Percentiles rank a stretch among this genome's conserved stretches.
Conservation (phyloP, 2,888 invertebrate species). For the Euclidia mi region DNA sequence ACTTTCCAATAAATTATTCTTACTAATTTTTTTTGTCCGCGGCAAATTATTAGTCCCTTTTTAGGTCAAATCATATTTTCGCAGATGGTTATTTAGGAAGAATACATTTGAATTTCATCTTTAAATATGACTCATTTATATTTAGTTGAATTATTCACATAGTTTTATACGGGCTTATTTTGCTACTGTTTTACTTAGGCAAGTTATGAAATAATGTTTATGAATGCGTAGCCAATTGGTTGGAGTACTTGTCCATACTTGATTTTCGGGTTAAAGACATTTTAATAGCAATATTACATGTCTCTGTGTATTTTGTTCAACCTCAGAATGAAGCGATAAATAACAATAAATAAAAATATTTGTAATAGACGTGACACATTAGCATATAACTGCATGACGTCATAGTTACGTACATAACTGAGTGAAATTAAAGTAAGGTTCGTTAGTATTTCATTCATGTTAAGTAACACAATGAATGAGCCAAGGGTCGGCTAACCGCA, state of each 20-base stretch:
- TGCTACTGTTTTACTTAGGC: slow-evolving; percentile 1
- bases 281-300: no score
- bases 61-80: background rate
- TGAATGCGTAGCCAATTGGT: background rate
- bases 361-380: slow-evolving; percentile 4
- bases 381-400: slow-evolving; percentile 17
- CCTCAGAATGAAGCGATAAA: no score
- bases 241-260: no score
- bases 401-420: slow-evolving; percentile 27
- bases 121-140: slow-evolving; percentile 8
- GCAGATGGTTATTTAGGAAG: slow-evolving; percentile 4
- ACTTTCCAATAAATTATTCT: no score
- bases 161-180: background rate
- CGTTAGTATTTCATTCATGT: slow-evolving; percentile 72
- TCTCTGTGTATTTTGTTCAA: no score
- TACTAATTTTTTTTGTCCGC: background rate
- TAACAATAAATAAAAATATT: no score
- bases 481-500: slow-evolving; percentile 35
- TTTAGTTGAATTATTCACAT: slow-evolving; percentile 5
- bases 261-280: no score
- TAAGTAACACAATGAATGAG: slow-evolving; percentile 58
- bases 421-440: slow-evolving; percentile 54
- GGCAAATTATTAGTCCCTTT: background rate
- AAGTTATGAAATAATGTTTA: slow-evolving; percentile 9
- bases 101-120: slow-evolving; percentile 9